Base-by-base conservation (phyloP, 2,797 vertebrate genomes). In the Merluccius polli region DNA sequence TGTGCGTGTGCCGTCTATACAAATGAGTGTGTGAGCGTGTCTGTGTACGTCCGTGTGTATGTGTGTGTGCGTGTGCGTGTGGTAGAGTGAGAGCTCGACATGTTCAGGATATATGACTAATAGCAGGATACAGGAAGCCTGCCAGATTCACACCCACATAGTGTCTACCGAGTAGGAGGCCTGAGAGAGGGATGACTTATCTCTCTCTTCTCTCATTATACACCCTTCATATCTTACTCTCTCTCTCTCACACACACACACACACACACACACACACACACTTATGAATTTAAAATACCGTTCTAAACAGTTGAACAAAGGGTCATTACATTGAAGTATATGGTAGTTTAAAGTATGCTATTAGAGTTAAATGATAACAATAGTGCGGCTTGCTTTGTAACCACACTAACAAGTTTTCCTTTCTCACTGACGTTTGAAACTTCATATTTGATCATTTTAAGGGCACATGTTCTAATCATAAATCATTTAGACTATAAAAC, bases 61-160 rank as follows among this genome's bases (percentile, higher is more conserved):
- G 65, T 36, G 70, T 81, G 41, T 81, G 81, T 81, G 73, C 73
- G 67, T 72, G 83, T 71, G 52, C 68, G 74, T 48, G 75, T 41
- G 31, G 71, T 80, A 82, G 72, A 78, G 70, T 33, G 77, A 78
- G 73, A 80, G 73, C 78, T 41, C 82, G 75, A 79, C 85, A 86
- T 87, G 84, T 80, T 85, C 80, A 85, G 82, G 87, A 84, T 84
- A 83, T 88, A 87, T 90, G 87, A 92, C 86, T 88, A 92, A 91
- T 82, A 85, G 79, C 82, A 78, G 79, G 82, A 73, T 78, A 87
- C 73, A 82, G 83, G 89, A 87, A 71, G 80, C 85, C 87, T 84
- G 85, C 79, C 91, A 86, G 85, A 88, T 87, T 81, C 86, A 83
- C 85, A 78, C 87, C 87, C 89, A 87, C 90, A 77, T 84, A 33